Evolutionary conservation across 2,113 vertebrate genomes (phyloP), one percentile per base, ranked within the genome.

Genomic region (Shinisaurus crocodilurus): DNA sequence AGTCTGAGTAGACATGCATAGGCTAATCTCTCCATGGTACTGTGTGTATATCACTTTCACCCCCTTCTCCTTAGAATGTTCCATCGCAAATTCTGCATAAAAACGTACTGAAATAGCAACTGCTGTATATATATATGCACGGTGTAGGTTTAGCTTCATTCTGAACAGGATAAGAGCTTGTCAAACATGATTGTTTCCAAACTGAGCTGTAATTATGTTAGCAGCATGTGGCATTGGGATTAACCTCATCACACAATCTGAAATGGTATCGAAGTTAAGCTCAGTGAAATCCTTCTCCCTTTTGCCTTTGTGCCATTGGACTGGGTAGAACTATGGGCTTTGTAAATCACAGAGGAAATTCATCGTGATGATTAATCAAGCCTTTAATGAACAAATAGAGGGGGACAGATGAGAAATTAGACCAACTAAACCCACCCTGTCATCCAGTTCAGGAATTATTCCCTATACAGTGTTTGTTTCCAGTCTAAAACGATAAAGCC

Each of bases 361-460:
- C 6, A 16, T 43, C 82, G 15, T 69, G 70, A 79, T 29, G 20
- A 16, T 89, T 80, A 89, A 2, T 0, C 77, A 45, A 86, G 20
- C 81, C 60, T 45, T 29, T 32, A 69, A 91, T 9, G 0, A 6
- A 1, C 0, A 27, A 45, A 89, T 43, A 50, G 32, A 37, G 23
- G 27, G 0, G 20, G 8, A 83, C 12, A 1, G 83, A 37, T 86
- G 72, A 75, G 60, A 43, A 89, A 82, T 82, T 70, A 8, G 10
- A 20, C 37, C 72, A 81, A 32, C 37, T 6, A 77, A 50, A 65
- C 25, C 54, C 0, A 6, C 37, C 27, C 34, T 34, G 25, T 72
- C 1, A 37, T 37, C 3, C 0, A 69, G 57, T 29, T 15, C 18
- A 0, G 0, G 6, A n/a, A 69, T 57, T 50, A 54, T 5, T 48